phyloP scores from a whole-genome alignment of 2,113 vertebrate genomes.

The Boulengeromyrus knoepffleri region DNA sequence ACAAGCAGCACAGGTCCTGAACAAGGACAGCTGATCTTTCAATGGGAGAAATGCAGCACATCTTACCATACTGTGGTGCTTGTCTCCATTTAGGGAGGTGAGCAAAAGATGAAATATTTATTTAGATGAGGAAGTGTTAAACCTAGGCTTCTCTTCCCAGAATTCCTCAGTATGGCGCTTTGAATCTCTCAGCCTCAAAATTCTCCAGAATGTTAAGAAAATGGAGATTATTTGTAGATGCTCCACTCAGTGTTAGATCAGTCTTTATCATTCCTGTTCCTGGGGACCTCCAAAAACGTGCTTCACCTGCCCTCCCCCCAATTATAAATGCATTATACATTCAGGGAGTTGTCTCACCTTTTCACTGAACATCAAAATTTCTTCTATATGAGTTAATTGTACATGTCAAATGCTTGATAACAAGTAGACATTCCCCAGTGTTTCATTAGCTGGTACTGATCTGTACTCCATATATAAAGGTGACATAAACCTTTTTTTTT shows the following conservation, averaged over 20 bases:
- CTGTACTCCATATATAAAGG: not conserved
- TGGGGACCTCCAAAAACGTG: not conserved
- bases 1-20: not conserved
- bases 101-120: not conserved
- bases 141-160: not conserved
- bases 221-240: constrained; percentile 31
- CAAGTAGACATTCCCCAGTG: not conserved
- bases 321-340: not conserved
- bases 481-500: not conserved
- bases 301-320: not conserved
- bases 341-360: not conserved
- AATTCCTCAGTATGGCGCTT: not conserved
- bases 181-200: not conserved
- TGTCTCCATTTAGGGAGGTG: not conserved
- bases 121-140: not conserved
- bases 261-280: constrained; percentile 21
- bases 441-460: not conserved
- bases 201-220: constrained; percentile 20
- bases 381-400: not conserved
- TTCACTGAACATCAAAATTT: not conserved
- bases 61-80: not conserved
- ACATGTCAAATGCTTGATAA: not conserved
- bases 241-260: constrained; percentile 33
- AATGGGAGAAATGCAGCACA: not conserved
- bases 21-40: not conserved